These are phyloP conservation scores for Catocala nupta DNA, from an alignment of 2,888 invertebrate species.

Conservation along the genomic window DNA sequence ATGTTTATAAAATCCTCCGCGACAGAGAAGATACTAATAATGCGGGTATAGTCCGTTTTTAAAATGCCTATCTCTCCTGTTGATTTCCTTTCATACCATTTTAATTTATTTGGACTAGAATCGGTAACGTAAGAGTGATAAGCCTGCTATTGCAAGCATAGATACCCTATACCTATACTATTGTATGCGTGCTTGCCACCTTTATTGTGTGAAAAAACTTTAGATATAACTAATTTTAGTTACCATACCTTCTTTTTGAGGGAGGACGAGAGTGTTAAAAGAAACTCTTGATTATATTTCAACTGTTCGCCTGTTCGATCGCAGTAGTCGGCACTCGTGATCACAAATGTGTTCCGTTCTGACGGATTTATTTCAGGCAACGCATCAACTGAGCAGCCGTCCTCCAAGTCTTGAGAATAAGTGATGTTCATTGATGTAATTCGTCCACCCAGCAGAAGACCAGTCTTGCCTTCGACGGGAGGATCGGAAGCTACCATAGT, in stretches of 20 bases:
- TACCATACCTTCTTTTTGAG: slow-evolving; percentile 64
- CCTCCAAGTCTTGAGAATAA: slow-evolving; percentile 76
- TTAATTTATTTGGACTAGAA: too few species aligned
- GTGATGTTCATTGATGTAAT: slow-evolving; percentile 74
- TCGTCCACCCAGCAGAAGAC: slow-evolving; percentile 74
- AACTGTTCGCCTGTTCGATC: slow-evolving; percentile 72
- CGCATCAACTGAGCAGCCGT: slow-evolving; percentile 71
- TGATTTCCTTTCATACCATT: too few species aligned
- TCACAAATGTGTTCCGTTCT: slow-evolving; percentile 69
- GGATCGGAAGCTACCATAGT: slow-evolving; percentile 68
- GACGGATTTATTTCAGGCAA: slow-evolving; percentile 58
- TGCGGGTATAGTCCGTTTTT: too few species aligned
- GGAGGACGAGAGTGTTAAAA: slow-evolving; percentile 73
- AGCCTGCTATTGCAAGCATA: too few species aligned
- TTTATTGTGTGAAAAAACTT: too few species aligned
- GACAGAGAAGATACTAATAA: too few species aligned
- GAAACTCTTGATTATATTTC: slow-evolving; percentile 81
- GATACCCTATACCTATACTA: too few species aligned
- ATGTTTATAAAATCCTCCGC: too few species aligned
- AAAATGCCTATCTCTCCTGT: too few species aligned
- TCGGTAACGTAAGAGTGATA: too few species aligned
- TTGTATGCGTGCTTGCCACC: too few species aligned
- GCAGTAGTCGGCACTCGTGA: slow-evolving; percentile 80
- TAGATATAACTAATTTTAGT: neutral
- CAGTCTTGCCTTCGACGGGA: slow-evolving; percentile 64